These are phyloP conservation scores for Lepidurus couesii DNA, from an alignment of 1,140 invertebrate species.

Conservation along the genomic window DNA sequence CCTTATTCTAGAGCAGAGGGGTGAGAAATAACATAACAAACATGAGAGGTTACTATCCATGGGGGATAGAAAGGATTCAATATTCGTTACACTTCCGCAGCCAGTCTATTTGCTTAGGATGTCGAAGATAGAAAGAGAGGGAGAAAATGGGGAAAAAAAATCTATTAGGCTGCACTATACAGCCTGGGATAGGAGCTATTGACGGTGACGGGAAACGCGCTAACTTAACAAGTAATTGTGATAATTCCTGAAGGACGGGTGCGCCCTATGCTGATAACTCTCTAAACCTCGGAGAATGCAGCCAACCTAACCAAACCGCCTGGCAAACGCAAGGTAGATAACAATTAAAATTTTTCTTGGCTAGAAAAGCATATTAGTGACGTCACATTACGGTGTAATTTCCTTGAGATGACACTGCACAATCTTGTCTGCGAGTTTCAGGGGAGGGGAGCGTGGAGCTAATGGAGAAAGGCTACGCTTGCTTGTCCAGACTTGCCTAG, in stretches of 20 bases:
- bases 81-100: background rate
- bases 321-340: too few relatives aligned
- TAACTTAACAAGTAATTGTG: background rate
- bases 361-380: too few relatives aligned
- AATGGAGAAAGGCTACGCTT: too few relatives aligned
- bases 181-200: background rate
- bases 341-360: too few relatives aligned
- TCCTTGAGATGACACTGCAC: too few relatives aligned
- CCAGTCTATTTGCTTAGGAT: background rate
- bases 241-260: background rate
- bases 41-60: background rate
- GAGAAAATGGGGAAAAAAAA: background rate
- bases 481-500: background rate
- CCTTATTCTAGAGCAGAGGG: background rate
- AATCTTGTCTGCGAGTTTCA: too few relatives aligned
- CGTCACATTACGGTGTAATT: too few relatives aligned
- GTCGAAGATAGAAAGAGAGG: background rate
- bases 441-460: too few relatives aligned
- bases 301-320: too few relatives aligned
- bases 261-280: too few relatives aligned
- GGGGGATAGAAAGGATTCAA: background rate
- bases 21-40: conserved; percentile 7
- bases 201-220: background rate
- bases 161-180: background rate
- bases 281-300: too few relatives aligned